Evolutionary conservation across 1,140 invertebrate species (phyloP), one percentile per base, ranked within the genome.

Genomic region (Lethrus apterus): DNA sequence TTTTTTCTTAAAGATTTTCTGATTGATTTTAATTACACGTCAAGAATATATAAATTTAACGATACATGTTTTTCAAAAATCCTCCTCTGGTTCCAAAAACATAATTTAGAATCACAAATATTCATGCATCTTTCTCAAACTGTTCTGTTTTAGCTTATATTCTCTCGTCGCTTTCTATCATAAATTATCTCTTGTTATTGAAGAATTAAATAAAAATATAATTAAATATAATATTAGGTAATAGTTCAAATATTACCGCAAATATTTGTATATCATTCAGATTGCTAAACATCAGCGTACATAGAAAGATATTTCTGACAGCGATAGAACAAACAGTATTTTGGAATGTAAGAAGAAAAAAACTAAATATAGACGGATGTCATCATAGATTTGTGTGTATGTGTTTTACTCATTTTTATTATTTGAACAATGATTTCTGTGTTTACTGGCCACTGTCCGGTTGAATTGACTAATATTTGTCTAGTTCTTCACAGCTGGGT

Each of bases 381-480:
- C 35, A 5, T 38, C 35, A 19, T 38, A 21, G 20, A 11, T 38
- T 38, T 38, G 35, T 38, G 9, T 18, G 18, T 38, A 14, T 38
- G 20, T 23, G 19, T 10, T 38, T 11, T 38, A 21, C 24, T 38
- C 24, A 10, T 34, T 34, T 14, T 34, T 34, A 14, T 10, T 34
- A 18, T 34, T 34, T 34, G 32, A 18, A 34, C 15, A 34, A 34
- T 34, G 32, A 34, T 34, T 34, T 33, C 14, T 34, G 15, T 34
- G 32, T 34, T 34, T 38, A 21, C 13, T 23, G 35, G 35, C 35
- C 35, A 38, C 35, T 38, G 35, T 38, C 35, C 35, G 35, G 35
- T 38, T 20, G 35, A 38, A 38, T 38, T 38, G 35, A 38, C 35
- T 21, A 38, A 38, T 38, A 38, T 38, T 38, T 38, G 35, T 21